These are phyloP conservation scores for Theocolax elegans DNA, from an alignment of 1,140 invertebrate genomes.

Conservation along the genomic window DNA sequence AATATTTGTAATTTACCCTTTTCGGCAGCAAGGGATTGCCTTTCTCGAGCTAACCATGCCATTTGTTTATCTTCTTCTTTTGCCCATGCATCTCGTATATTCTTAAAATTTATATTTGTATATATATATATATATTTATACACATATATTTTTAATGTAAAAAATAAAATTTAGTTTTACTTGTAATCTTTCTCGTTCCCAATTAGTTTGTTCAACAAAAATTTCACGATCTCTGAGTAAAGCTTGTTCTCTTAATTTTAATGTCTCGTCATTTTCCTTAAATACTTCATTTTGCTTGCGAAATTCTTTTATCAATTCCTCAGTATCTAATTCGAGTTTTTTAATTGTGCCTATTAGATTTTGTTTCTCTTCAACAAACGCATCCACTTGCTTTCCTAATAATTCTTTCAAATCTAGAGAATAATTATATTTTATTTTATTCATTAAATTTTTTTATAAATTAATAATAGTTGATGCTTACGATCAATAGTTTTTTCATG, in stretches of 20 bases:
- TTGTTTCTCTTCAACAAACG: slow-evolving; percentile 51
- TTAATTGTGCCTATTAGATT: slow-evolving; percentile 52
- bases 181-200: slow-evolving; percentile 59
- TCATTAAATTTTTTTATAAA: not conserved
- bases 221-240: slow-evolving; percentile 58
- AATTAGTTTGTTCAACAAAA: slow-evolving; percentile 58
- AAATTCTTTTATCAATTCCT: slow-evolving; percentile 52
- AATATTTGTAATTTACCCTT: slow-evolving; percentile 56
- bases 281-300: slow-evolving; percentile 50
- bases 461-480: slow-evolving; percentile 45
- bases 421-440: not conserved
- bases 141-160: not conserved
- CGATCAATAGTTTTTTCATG: slow-evolving; percentile 56
- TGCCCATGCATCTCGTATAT: slow-evolving; percentile 58
- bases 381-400: slow-evolving; percentile 52
- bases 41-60: slow-evolving; percentile 53
- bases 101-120: slow-evolving; percentile 38
- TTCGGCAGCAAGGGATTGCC: slow-evolving; percentile 53
- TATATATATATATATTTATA: not conserved
- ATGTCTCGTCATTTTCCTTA: slow-evolving; percentile 51
- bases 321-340: slow-evolving; percentile 50
- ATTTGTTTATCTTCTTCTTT: slow-evolving; percentile 59
- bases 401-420: slow-evolving; percentile 54
- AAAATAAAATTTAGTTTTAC: slow-evolving; percentile 39
- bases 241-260: slow-evolving; percentile 51